Percentiles rank a stretch among this genome's conserved stretches.
Evolutionary conservation across 2,888 invertebrate species (phyloP).

Genomic region (Margaritifera margaritifera): DNA sequence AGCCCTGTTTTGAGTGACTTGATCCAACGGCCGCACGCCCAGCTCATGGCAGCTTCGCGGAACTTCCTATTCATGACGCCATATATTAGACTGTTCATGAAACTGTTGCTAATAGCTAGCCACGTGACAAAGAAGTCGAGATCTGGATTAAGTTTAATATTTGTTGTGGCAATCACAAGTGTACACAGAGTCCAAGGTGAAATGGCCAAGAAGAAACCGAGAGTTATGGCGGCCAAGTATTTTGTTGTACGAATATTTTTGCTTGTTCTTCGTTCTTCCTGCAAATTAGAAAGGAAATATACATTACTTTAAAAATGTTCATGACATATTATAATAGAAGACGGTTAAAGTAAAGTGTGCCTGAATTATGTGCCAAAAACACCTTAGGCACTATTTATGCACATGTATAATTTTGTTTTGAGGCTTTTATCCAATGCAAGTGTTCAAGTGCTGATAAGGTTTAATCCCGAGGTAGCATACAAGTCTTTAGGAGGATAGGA

Average conservation of each 20-base stretch:
- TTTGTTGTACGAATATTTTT: conserved; percentile 37
- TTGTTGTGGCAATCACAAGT: conserved; percentile 26
- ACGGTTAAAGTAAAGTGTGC: too few relatives aligned
- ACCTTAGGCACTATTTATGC: too few relatives aligned
- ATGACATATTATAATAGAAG: too few relatives aligned
- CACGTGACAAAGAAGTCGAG: conserved; percentile 35
- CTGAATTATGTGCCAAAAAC: too few relatives aligned
- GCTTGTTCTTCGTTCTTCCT: conserved; percentile 24
- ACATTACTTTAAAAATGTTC: neutral
- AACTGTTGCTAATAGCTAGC: conserved; percentile 39
- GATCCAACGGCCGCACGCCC: conserved; percentile 29
- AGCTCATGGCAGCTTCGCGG: conserved; percentile 28
- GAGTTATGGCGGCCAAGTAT: conserved; percentile 40
- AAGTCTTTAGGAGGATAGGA: too few relatives aligned
- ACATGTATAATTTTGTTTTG: too few relatives aligned
- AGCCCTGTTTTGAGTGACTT: conserved; percentile 16
- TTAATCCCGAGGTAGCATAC: too few relatives aligned
- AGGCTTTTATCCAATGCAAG: too few relatives aligned
- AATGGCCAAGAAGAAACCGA: conserved; percentile 36
- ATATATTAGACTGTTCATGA: conserved; percentile 38
- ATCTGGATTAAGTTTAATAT: conserved; percentile 16
- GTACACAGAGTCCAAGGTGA: conserved; percentile 40
- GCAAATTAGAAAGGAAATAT: conserved; percentile 9
- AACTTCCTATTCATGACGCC: conserved; percentile 40
- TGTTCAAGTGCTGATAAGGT: too few relatives aligned